Evolutionary conservation across 2,797 vertebrate species (phyloP).

Genomic region (Scyliorhinus canicula): DNA sequence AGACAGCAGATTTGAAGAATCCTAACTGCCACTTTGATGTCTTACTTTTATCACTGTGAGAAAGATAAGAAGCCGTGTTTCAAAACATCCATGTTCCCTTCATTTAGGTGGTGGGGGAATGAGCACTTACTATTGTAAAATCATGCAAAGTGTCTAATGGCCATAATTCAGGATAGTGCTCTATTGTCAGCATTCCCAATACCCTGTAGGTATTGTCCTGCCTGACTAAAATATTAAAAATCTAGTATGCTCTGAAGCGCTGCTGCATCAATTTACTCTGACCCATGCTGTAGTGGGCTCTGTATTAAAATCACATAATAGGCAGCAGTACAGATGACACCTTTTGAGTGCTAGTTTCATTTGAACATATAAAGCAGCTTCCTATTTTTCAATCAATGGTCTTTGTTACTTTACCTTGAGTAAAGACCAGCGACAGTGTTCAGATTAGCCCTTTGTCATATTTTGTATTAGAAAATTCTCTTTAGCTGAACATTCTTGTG

Average conservation of each 20-base stretch:
- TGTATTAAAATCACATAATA: conserved; percentile 6
- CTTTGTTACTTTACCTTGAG: conserved; percentile 24
- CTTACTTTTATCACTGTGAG: neutral
- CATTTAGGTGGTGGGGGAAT: neutral
- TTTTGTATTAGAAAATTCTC: conserved; percentile 29
- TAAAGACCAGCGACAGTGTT: neutral
- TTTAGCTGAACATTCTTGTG: neutral
- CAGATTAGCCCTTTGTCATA: neutral
- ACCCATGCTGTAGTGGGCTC: neutral
- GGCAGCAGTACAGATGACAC: neutral
- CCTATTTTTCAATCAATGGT: conserved; percentile 16
- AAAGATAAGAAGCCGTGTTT: neutral
- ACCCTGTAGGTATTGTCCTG: neutral
- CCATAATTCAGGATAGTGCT: neutral
- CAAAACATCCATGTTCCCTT: neutral
- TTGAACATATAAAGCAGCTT: neutral
- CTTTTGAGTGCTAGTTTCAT: conserved; percentile 21
- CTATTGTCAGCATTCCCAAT: neutral
- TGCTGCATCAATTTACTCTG: conserved; percentile 14
- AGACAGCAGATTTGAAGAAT: neutral
- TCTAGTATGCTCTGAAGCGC: neutral
- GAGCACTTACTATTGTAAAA: neutral
- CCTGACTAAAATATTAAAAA: neutral
- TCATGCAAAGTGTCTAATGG: neutral
- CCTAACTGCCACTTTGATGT: neutral